Evolutionary conservation across 2,888 invertebrate species (phyloP).

Genomic region (Caradrina clavipalpis): DNA sequence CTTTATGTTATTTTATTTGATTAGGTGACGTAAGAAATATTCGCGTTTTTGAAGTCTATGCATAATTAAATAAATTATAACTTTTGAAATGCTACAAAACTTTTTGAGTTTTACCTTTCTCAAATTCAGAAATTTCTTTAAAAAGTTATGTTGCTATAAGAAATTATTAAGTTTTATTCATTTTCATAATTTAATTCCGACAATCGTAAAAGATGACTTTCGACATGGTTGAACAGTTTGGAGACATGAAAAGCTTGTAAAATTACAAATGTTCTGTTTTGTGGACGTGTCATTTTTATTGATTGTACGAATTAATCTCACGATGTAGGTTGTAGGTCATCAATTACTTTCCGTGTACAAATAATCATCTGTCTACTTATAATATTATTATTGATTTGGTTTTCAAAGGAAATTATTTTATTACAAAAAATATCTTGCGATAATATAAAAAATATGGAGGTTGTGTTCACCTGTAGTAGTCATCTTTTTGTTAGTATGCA

Average conservation of each 20-base stretch:
- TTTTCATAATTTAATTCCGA: slow-evolving; percentile 15
- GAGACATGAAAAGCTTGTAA: not conserved
- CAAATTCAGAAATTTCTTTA: slow-evolving; percentile 9
- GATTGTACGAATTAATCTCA: slow-evolving; percentile 47
- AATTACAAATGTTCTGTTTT: slow-evolving; percentile 39
- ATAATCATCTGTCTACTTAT: slow-evolving; percentile 35
- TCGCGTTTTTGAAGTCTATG: not conserved
- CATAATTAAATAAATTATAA: not conserved
- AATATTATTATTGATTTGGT: not conserved
- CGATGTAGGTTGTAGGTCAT: slow-evolving; percentile 40
- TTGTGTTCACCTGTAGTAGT: not conserved
- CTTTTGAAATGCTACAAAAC: not conserved
- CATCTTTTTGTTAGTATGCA: slow-evolving; percentile 17
- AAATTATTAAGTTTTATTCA: not conserved
- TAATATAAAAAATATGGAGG: not conserved
- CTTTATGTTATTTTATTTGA: slow-evolving; percentile 28
- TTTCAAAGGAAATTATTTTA: not conserved
- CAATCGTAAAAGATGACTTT: slow-evolving; percentile 12
- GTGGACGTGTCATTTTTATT: slow-evolving; percentile 55
- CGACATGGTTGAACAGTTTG: slow-evolving; percentile 2
- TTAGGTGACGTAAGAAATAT: slow-evolving; percentile 13
- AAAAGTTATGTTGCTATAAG: not conserved
- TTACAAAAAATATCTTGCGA: slow-evolving; percentile 8
- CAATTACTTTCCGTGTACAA: slow-evolving; percentile 35
- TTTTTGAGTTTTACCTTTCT: slow-evolving; percentile 7